A percentile compares a stretch with the other conserved stretches of the same genome.
Conservation (phyloP, 2,797 vertebrate genomes). For the Pseudomugil gertrudae region DNA sequence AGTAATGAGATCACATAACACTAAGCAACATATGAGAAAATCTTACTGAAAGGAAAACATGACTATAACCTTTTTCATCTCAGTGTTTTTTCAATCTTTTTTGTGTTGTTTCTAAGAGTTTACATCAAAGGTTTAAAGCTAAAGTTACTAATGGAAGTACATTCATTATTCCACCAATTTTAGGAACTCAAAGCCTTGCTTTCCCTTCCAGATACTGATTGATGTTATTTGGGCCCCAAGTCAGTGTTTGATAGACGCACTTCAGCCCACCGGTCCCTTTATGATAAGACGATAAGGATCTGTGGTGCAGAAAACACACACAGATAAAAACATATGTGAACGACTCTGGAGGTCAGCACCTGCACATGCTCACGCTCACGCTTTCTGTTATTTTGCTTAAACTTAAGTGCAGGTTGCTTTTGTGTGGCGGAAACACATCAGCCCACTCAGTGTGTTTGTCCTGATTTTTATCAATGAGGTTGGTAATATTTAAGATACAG, state of each 20-base stretch:
- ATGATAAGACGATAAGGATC: constrained; percentile 83
- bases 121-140: constrained; percentile 57
- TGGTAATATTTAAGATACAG: constrained; percentile 78
- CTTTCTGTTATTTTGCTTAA: no score
- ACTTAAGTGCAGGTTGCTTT: constrained; percentile 73
- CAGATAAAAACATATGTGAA: constrained; percentile 80
- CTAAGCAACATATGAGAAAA: background rate
- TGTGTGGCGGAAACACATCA: constrained; percentile 69
- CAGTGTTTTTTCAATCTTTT: background rate
- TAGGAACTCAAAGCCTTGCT: constrained; percentile 41
- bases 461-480: constrained; percentile 66
- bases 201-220: constrained; percentile 64
- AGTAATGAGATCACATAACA: constrained; percentile 1
- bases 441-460: constrained; percentile 64
- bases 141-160: constrained; percentile 46
- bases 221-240: constrained; percentile 65
- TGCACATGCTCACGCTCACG: constrained; percentile 67
- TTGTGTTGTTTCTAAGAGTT: constrained; percentile 49
- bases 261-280: constrained; percentile 62
- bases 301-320: constrained; percentile 76
- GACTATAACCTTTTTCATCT: background rate
- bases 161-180: constrained; percentile 58
- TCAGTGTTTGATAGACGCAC: constrained; percentile 58
- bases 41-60: constrained; percentile 5
- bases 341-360: constrained; percentile 81